Percentiles rank a stretch among this genome's conserved stretches.
phyloP scores from a whole-genome alignment of 2,888 invertebrate genomes.

The Nemapogon koenigi region DNA sequence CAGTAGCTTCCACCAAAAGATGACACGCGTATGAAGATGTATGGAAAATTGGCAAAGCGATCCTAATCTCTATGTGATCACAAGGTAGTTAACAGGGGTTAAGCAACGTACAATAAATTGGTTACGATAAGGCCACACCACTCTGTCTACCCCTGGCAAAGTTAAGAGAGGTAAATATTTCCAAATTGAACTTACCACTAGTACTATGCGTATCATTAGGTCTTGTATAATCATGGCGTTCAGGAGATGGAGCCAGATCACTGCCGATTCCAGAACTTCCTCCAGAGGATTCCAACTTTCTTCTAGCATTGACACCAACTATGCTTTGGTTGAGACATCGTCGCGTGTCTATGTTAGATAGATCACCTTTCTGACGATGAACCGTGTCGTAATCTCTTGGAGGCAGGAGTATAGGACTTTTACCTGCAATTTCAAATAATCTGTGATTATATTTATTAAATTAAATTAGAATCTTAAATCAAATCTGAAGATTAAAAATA shows the following conservation, averaged over 20 bases:
- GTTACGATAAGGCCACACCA: too few species aligned
- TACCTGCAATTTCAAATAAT: conserved; percentile 30
- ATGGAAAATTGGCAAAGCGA: too few species aligned
- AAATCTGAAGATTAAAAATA: too few species aligned
- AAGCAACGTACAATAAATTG: too few species aligned
- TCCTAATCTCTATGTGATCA: too few species aligned
- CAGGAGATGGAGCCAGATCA: conserved; percentile 86
- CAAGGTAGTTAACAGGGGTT: too few species aligned
- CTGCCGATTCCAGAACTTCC: conserved; percentile 90
- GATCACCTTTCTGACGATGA: conserved; percentile 68
- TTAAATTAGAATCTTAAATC: too few species aligned
- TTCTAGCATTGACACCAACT: conserved; percentile 51
- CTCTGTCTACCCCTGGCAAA: too few species aligned
- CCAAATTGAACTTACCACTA: conserved; percentile 54
- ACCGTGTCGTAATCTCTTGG: conserved; percentile 95
- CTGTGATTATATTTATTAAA: too few species aligned
- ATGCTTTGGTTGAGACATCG: conserved; percentile 76
- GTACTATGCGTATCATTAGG: conserved; percentile 68
- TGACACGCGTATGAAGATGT: too few species aligned
- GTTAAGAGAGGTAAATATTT: too few species aligned
- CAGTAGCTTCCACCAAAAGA: too few species aligned
- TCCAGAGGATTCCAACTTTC: conserved; percentile 71
- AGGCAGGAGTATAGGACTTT: conserved; percentile 83
- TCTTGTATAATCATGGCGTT: conserved; percentile 53
- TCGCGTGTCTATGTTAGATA: conserved; percentile 52